Conservation (phyloP, 2,888 invertebrate genomes). For the Atrina japonica region DNA sequence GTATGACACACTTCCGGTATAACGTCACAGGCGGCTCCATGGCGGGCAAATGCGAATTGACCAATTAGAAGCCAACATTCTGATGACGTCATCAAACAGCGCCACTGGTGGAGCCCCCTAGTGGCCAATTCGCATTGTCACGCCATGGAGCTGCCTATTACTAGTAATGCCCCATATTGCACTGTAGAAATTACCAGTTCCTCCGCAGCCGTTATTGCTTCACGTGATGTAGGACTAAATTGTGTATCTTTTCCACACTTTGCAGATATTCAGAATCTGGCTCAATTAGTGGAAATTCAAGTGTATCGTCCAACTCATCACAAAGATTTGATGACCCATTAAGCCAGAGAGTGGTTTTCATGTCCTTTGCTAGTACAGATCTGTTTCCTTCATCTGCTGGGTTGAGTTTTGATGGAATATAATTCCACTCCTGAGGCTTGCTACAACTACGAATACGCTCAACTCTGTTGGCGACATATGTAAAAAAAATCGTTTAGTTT, state of each 20-base stretch:
- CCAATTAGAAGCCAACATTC: too few species aligned
- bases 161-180: too few species aligned
- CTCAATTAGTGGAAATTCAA: slow-evolving; percentile 7
- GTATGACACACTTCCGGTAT: too few species aligned
- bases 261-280: not conserved
- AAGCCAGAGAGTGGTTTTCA: slow-evolving; percentile 12
- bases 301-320: too few species aligned
- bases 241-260: not conserved
- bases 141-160: too few species aligned
- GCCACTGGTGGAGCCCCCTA: too few species aligned
- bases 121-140: too few species aligned
- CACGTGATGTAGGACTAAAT: not conserved
- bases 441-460: slow-evolving; percentile 11
- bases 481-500: slow-evolving; percentile 29
- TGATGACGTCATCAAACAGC: too few species aligned
- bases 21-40: too few species aligned
- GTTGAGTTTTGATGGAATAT: slow-evolving; percentile 29
- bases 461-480: slow-evolving; percentile 27
- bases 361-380: slow-evolving; percentile 3
- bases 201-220: not conserved
- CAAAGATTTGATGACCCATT: not conserved
- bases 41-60: too few species aligned
- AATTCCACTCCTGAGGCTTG: slow-evolving; percentile 30
- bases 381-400: slow-evolving; percentile 35
- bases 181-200: not conserved